Conservation (phyloP, 2,797 vertebrate species). For the Dendrocincla fuliginosa region DNA sequence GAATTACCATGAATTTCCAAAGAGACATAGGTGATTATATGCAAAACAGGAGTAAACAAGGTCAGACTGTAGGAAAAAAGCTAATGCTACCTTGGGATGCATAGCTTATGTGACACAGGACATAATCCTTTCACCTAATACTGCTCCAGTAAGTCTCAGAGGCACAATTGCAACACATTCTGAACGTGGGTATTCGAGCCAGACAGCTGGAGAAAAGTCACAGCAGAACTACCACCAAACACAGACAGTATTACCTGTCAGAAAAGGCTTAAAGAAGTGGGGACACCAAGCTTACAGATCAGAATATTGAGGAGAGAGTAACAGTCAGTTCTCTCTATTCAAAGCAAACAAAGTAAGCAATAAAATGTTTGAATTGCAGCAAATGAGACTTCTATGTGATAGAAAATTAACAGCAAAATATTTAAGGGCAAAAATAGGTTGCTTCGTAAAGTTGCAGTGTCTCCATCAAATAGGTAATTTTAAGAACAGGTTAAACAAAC, state of each 20-base stretch:
- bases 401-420: neutral
- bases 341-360: neutral
- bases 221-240: neutral
- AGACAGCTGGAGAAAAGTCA: neutral
- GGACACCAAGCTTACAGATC: neutral
- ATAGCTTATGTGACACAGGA: conserved; percentile 25
- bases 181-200: neutral
- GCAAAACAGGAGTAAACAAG: neutral
- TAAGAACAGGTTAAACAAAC: neutral
- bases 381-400: neutral
- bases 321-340: neutral
- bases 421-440: neutral
- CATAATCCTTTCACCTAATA: conserved; percentile 21
- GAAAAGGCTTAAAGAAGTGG: neutral
- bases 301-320: neutral
- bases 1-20: neutral
- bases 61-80: conserved; percentile 20
- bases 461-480: neutral
- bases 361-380: neutral
- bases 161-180: neutral
- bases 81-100: neutral
- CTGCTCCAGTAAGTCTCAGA: neutral
- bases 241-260: neutral
- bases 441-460: neutral
- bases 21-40: neutral